phyloP scores from a whole-genome alignment of 2,113 vertebrate genomes.

The Aleadryas rufinucha region DNA sequence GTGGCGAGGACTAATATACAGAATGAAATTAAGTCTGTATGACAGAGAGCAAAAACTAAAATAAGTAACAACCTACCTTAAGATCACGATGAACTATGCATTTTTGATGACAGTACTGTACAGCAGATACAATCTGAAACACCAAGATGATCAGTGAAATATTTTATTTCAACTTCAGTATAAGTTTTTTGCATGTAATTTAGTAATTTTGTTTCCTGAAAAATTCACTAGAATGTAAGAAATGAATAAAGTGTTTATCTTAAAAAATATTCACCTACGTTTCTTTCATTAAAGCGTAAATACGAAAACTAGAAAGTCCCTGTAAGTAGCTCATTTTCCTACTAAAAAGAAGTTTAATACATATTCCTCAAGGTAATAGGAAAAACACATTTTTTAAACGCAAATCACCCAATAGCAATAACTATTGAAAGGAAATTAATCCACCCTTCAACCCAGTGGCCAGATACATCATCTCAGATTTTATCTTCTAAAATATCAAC shows the following conservation, averaged over 20 bases:
- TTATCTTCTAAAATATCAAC: background rate
- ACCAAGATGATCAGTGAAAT: slow-evolving; percentile 16
- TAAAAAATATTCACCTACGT: background rate
- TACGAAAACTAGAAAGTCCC: background rate
- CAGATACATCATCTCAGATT: background rate
- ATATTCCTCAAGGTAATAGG: background rate
- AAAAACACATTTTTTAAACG: background rate
- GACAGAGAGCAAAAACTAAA: background rate
- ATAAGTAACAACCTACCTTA: slow-evolving; percentile 78
- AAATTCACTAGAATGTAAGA: background rate
- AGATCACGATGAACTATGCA: slow-evolving; percentile 97
- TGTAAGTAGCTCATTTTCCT: background rate
- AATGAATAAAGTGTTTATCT: background rate
- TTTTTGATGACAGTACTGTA: slow-evolving; percentile 98
- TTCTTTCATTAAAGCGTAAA: background rate
- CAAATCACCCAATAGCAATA: background rate
- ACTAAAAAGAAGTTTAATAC: background rate
- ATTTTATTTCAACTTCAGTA: background rate
- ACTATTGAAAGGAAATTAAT: background rate
- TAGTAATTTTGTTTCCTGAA: background rate
- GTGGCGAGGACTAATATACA: background rate
- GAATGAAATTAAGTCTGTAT: background rate
- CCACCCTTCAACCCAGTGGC: background rate
- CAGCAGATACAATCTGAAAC: slow-evolving; percentile 97
- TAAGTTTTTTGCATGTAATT: background rate